Base-by-base conservation (phyloP, 2,797 vertebrate species). In the Gila robusta region DNA sequence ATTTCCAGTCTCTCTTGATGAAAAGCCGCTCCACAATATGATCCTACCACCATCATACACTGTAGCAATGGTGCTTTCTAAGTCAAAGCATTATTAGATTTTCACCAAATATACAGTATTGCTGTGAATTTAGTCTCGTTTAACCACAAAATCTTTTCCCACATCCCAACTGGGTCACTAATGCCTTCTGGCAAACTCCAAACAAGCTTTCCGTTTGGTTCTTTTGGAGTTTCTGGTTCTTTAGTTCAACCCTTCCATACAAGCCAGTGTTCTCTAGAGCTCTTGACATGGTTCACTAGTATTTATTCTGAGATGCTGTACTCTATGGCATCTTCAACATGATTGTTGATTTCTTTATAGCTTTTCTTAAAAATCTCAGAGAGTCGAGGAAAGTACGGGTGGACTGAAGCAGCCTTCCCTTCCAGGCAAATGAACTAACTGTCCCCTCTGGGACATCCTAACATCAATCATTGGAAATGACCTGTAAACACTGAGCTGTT, bases 161-260 rank as follows among this genome's bases (percentile, higher is more conserved):
- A 76, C 47, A 76, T 54, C 49, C 23, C 47, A 76, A 23, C 21
- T 37, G 19, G 49, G 28, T 54, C 28, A 76, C 28, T 56, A 35
- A n/a, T 6, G 39, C 56, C 56, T 66, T 74, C 72, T 66, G 56
- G 26, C 71, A 23, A 62, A 74, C 70, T 62, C 19, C 52, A 74
- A 54, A 83, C 39, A 64, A 62, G 70, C 39, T 82, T 73, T 62
- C 37, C 26, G 10, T 26, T 64, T 32, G 81, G 54, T 49, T 82
- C 69, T 44, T 32, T 72, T 82, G 39, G 5, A 73, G n/a, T 62
- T 74, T 35, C n/a, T 74, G 6, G 16, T 64, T 28, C 9, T 47
- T 73, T 47, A 44, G 19, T 74, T 44, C n/a, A 73, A n/a, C 12
- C 70, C 1, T 83, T 21, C 26, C 11, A 35, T 49, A 26, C 17